Evolutionary conservation across 2,888 invertebrate genomes (phyloP), one percentile per base, ranked within the genome.

Genomic region (Apodemia zela): DNA sequence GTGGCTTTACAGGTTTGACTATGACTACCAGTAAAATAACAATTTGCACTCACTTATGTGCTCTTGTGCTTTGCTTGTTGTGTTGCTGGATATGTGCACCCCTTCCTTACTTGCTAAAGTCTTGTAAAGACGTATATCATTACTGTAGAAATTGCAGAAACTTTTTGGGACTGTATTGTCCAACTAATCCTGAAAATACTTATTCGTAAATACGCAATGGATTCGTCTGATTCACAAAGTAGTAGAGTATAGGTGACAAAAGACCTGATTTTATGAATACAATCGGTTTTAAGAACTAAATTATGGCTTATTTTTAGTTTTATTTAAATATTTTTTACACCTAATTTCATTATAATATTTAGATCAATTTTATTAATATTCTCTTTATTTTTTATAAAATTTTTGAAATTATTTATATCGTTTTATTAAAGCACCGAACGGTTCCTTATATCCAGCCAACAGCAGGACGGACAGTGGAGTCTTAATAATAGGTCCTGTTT

Each of bases 121-220:
- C 90, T n/a, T 91, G 90, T 73, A 90, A 90, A 73, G 84, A 89
- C 68, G 90, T 91, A 0, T 85, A 89, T 69, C 90, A 91, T 76
- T 87, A 89, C 72, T 91, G 90, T 69, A 79, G 84, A 72, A 87
- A 85, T 71, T 91, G 90, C 71, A 82, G 87, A 65, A 76, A 72
- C 60, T 86, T 78, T 69, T 76, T 91, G 63, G 90, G 90, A 11
- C 82, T 87, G 81, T 91, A 91, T 70, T 84, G 87, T 70, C 89
- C 90, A 3, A 87, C 88, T 8, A 87, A 81, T 68, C 83, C 87
- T 47, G 86, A 86, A 65, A 76, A 72, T 66, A 65, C 73, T 8
- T 71, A 70, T 66, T 45, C 45, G 3, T 45, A 38, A 38, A 38
- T 38, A 6, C n/a, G 6, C n/a, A 45, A 45, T 38, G 13, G 38